phyloP scores from a whole-genome alignment of 1,140 invertebrate genomes.

The Lucilia sericata region DNA sequence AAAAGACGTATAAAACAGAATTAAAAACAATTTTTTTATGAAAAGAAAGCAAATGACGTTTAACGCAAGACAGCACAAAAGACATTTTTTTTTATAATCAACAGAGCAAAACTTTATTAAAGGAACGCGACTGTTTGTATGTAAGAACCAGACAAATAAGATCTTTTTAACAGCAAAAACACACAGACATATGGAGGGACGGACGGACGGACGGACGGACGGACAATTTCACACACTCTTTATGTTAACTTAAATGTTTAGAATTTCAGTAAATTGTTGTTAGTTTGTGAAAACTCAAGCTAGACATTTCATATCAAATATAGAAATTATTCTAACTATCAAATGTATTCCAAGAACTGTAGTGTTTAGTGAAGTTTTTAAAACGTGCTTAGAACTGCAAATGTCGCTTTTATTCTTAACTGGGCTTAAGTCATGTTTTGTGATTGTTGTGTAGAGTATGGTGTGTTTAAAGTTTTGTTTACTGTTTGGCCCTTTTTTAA shows the following conservation, averaged over 20 bases:
- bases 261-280: not conserved
- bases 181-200: too few relatives aligned
- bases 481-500: not conserved
- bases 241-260: not conserved
- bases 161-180: not conserved
- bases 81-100: not conserved
- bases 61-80: conserved; percentile 2
- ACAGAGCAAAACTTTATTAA: conserved; percentile 5
- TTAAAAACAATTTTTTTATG: not conserved
- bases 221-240: not conserved
- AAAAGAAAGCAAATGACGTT: conserved; percentile 31
- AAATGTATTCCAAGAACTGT: not conserved
- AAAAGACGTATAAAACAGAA: not conserved
- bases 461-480: not conserved
- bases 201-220: too few relatives aligned
- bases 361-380: not conserved
- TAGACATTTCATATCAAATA: not conserved
- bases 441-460: not conserved
- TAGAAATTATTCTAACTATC: not conserved
- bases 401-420: not conserved
- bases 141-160: not conserved
- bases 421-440: not conserved
- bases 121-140: not conserved
- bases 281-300: not conserved
- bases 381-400: conserved; percentile 1